A percentile compares a stretch with the other conserved stretches of the same genome.
These are phyloP conservation scores for Drosophila kokeensis DNA, from an alignment of 2,888 invertebrate species.

Conservation along the genomic window DNA sequence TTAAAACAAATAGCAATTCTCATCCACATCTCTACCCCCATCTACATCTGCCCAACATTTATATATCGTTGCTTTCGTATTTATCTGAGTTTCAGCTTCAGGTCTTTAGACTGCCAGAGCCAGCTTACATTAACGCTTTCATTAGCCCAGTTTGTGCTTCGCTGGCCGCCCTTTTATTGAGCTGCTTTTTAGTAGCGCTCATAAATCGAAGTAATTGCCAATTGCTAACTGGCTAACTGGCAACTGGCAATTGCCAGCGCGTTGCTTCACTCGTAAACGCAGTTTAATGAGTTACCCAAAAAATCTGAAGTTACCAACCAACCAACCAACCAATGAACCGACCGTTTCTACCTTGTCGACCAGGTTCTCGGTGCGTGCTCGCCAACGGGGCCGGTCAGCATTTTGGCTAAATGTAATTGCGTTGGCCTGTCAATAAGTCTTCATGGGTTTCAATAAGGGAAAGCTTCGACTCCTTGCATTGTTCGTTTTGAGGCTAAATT, in stretches of 20 bases:
- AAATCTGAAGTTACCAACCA: constrained; percentile 10
- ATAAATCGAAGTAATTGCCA: constrained; percentile 70
- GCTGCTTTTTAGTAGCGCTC: constrained; percentile 56
- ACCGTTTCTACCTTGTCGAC: neutral
- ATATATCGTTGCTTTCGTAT: constrained; percentile 8
- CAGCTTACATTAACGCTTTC: constrained; percentile 72
- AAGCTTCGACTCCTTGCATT: constrained; percentile 45
- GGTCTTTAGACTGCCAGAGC: constrained; percentile 11
- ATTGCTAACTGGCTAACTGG: constrained; percentile 43
- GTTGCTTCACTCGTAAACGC: constrained; percentile 66
- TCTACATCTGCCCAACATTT: neutral
- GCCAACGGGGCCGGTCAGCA: constrained; percentile 61
- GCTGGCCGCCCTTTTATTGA: constrained; percentile 60
- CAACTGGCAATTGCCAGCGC: constrained; percentile 45
- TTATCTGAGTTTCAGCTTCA: constrained; percentile 1
- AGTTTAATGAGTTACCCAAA: constrained; percentile 67
- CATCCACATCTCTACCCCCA: constrained; percentile 12
- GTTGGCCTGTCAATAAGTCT: constrained; percentile 74
- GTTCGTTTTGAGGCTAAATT: constrained; percentile 47
- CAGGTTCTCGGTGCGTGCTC: constrained; percentile 59
- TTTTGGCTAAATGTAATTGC: constrained; percentile 73
- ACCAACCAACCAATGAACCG: neutral
- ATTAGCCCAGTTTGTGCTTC: constrained; percentile 74
- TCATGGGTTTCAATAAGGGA: constrained; percentile 66
- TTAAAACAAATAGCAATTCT: constrained; percentile 62